Evolutionary conservation across 2,797 vertebrate species (phyloP).

Genomic region (Knipowitschia caucasica): DNA sequence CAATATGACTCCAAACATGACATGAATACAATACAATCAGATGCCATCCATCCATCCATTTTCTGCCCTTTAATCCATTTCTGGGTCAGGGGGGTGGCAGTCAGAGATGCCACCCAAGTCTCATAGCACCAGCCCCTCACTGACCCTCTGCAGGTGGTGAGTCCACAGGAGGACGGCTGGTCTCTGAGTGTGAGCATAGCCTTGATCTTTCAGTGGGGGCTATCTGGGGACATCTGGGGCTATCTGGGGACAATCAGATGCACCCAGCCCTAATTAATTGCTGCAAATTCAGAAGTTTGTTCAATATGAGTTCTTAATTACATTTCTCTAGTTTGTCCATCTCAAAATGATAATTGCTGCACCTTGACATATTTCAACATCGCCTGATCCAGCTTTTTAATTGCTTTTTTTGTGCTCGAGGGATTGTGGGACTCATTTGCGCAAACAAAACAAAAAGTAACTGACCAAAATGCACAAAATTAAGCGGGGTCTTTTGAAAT

Average conservation of each 20-base stretch:
- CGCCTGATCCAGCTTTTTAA: conserved; percentile 59
- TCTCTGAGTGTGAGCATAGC: no score
- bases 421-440: conserved; percentile 20
- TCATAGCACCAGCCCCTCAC: no score
- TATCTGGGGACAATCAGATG: no score
- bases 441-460: conserved; percentile 28
- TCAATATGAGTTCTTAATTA: conserved; percentile 64
- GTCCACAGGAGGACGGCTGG: no score
- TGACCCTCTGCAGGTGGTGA: no score
- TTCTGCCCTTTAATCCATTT: no score
- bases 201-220: no score
- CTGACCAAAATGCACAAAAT: conserved; percentile 14
- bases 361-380: conserved; percentile 67
- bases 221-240: no score
- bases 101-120: no score
- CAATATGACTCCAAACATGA: not conserved
- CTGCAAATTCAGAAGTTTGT: conserved; percentile 57
- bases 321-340: conserved; percentile 71
- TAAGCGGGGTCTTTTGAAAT: conserved; percentile 24
- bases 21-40: not conserved
- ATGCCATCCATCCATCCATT: no score
- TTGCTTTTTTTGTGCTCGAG: conserved; percentile 44
- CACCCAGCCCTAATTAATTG: conserved; percentile 58
- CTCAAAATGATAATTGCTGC: conserved; percentile 71
- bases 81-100: no score